phyloP scores from a whole-genome alignment of 2,888 invertebrate species.

The Gryllus longicercus region DNA sequence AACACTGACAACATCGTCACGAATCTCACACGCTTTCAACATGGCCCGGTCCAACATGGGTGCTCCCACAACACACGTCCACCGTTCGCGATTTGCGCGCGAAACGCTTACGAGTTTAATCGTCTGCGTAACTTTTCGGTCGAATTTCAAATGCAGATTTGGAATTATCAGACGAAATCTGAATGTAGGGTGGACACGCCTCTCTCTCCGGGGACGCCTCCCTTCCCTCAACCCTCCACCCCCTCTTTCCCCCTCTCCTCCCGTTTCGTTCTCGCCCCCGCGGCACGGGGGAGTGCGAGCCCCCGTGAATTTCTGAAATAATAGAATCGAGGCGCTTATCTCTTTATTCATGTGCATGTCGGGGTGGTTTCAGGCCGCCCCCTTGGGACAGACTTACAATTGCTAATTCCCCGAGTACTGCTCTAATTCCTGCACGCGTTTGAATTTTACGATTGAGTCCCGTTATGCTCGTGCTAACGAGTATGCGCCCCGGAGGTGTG shows the following conservation, averaged over 20 bases:
- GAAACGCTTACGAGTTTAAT: not conserved
- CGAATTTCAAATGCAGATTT: conserved; percentile 17
- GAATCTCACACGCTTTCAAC: no score
- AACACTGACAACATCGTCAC: no score
- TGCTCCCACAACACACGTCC: no score
- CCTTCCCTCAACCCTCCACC: no score
- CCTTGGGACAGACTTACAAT: not conserved
- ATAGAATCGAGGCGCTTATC: not conserved
- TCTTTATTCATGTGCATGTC: not conserved
- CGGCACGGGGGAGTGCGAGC: not conserved
- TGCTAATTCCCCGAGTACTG: not conserved
- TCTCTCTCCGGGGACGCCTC: no score
- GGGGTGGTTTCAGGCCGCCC: not conserved
- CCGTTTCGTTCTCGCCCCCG: no score
- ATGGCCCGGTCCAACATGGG: no score
- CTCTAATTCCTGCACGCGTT: not conserved
- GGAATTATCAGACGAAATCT: not conserved
- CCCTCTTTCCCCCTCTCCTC: no score
- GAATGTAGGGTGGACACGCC: no score
- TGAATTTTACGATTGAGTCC: not conserved
- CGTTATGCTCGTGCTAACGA: not conserved
- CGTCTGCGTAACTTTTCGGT: not conserved
- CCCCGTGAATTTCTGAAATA: not conserved
- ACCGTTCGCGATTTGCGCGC: not conserved
- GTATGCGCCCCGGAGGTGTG: not conserved